Evolutionary conservation across 2,113 vertebrate species (phyloP), one percentile per base, ranked within the genome.

Genomic region (Pardalotus punctatus): DNA sequence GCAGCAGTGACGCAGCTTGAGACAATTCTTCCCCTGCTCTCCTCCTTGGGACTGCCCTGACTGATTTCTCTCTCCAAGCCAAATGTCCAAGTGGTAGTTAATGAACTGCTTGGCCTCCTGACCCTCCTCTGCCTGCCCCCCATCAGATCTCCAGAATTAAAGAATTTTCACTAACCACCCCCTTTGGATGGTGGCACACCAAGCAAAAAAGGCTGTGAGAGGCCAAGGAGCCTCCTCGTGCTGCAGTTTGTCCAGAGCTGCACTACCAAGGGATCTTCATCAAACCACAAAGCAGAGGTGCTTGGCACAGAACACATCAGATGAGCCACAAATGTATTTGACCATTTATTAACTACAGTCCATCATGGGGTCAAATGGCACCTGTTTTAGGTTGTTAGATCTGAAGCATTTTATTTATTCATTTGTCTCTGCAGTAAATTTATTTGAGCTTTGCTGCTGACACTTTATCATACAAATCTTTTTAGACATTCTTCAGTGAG

Each of bases 291-390:
- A 47, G 83, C 19, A 36, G 24, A 43, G 1, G 0, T 21, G 17
- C 62, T 33, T 45, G 43, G 31, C 5, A 6, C 45, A 76, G 56
- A 21, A 38, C 33, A 43, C 0, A 0, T 12, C 43, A 53, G 25
- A 35, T 33, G 33, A 56, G 6, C 8, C 16, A 11, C 24, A 91
- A 47, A 53, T n/a, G 6, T 29, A 29, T 61, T 70, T 81, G 64
- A 35, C 11, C 31, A 56, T 48, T 89, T 60, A 83, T 28, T 51
- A 76, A 40, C 28, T 40, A 31, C 27, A 70, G 7, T 8, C 64
- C 29, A 50, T 22, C 29, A 50, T 22, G 15, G 24, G 28, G 22
- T 66, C 69, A 61, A 73, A 80, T 12, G 31, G 48, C 20, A 65
- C 25, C 36, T 65, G 54, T 3, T 24, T 69, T 47, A 76, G 43